Evolutionary conservation across 2,113 vertebrate genomes (phyloP), one percentile per base, ranked within the genome.

Genomic region (Stercorarius parasiticus): DNA sequence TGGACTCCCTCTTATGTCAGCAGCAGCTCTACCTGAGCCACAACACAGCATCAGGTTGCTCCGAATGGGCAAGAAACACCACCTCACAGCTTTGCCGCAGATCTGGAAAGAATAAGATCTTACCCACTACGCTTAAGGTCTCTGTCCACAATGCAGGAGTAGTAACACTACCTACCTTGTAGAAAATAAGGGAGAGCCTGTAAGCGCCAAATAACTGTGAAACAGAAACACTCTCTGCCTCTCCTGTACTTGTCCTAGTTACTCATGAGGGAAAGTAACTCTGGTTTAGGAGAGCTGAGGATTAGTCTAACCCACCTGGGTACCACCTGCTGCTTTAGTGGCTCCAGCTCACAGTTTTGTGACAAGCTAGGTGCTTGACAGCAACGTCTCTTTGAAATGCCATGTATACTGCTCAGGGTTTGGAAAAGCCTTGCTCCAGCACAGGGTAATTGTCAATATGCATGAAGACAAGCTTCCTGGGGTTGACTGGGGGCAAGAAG

Each of bases 261-360:
- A 84, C 55, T 71, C 47, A 20, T 10, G 71, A 87, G 74, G 30
- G 74, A 82, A 91, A 90, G 70, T 90, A 87, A 85, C 43, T 45
- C 47, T 61, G 56, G 10, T 0, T 82, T 61, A 79, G 90, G 53
- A 79, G 76, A 86, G 42, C 1, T 1, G 19, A 92, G 61, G 77
- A 95, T 94, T 87, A 93, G 45, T 40, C 74, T 82, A 77, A 62
- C 43, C 49, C 73, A 77, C 87, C 89, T 79, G 66, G 65, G 61
- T 93, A 89, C 93, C 81, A 76, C 95, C 90, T 93, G 87, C 87
- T 94, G 93, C 62, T 85, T 93, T 79, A 89, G 73, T 49, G 89
- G 86, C 93, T 94, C 82, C 92, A 80, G 78, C 78, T 91, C 87
- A 83, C 45, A 58, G 74, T 79, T 94, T 71, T 85, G 53, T 67